phyloP scores from a whole-genome alignment of 2,113 vertebrate species.

The Mionectes macconnelli region DNA sequence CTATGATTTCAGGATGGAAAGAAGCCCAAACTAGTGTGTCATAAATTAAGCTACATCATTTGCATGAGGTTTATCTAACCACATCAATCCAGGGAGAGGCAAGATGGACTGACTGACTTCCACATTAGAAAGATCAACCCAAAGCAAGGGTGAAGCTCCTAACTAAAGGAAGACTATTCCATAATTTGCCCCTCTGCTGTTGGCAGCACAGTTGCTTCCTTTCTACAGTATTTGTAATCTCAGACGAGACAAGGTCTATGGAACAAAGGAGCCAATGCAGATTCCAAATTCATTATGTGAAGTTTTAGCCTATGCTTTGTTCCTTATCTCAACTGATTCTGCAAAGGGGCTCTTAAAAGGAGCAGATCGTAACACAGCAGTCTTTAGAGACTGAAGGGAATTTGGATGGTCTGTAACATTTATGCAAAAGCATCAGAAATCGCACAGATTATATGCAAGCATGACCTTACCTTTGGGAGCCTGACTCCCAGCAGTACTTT shows the following conservation, averaged over 20 bases:
- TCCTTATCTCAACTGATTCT: background rate
- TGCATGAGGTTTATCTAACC: background rate
- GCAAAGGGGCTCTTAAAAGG: background rate
- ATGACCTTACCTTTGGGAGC: conserved; percentile 17
- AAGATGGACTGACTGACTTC: background rate
- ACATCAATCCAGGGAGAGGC: background rate
- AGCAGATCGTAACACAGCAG: background rate
- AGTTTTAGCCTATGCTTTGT: background rate
- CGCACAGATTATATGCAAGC: conserved; percentile 7
- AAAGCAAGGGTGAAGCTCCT: background rate
- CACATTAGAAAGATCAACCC: background rate
- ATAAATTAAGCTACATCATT: background rate
- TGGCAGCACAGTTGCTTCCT: background rate
- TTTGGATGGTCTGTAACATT: background rate
- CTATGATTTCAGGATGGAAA: background rate
- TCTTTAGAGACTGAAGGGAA: background rate
- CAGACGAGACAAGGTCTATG: background rate
- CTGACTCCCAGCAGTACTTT: background rate
- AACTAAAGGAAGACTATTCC: background rate
- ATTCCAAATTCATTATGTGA: background rate
- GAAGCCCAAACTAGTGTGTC: background rate
- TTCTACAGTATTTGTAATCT: background rate
- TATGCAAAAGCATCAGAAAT: background rate
- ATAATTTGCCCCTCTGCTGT: background rate
- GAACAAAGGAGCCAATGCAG: background rate